Base-by-base conservation (phyloP, 2,888 invertebrate genomes). In the Pristionchus entomophagus region DNA sequence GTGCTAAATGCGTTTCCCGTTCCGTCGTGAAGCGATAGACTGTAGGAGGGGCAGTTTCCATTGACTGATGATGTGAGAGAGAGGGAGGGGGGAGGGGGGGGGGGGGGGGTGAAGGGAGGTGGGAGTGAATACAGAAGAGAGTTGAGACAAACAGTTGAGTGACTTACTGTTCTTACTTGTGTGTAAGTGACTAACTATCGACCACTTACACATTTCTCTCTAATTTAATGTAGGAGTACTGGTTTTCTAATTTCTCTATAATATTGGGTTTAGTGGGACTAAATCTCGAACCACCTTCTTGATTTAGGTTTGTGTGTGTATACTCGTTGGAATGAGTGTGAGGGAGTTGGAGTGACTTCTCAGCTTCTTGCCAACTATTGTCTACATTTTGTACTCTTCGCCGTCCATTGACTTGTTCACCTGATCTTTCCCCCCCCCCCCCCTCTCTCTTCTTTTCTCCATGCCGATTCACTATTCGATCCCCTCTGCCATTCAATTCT, bases 391-490 rank as follows among this genome's bases (percentile, higher is more conserved):
- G 65, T 35, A 65, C 35, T 26, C 45, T 29, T 73, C 51, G 22
- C 32, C 51, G 29, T 45, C 80, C 35, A 35, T 53, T 80, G 49
- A 29, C 29, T 53, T 53, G 22, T 56, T 80, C 80, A 80, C 35
- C 56, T 56, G 51, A 51, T 83, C 73, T 83, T 86, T 59, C 62
- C 45, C 69, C 45, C 45, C 32, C 69, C 82, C 62, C 41, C 62
- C 51, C 56, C 38, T 35, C 32, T 82, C 53, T 32, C 0, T 41
- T 49, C 65, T 59, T 80, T 81, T 38, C 41, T 29, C 56, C 29
- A 69, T 80, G 56, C 65, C 81, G 69, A 53, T 80, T 86, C 81
- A 53, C 69, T 45, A 77, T 49, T 81, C 86, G 41, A 53, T 62
- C 32, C 81, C 45, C 45, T 69, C 38, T 51, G 45, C 51, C 45